Evolutionary conservation across 2,888 invertebrate species (phyloP).

Genomic region (Carpatolechia fugitivella): DNA sequence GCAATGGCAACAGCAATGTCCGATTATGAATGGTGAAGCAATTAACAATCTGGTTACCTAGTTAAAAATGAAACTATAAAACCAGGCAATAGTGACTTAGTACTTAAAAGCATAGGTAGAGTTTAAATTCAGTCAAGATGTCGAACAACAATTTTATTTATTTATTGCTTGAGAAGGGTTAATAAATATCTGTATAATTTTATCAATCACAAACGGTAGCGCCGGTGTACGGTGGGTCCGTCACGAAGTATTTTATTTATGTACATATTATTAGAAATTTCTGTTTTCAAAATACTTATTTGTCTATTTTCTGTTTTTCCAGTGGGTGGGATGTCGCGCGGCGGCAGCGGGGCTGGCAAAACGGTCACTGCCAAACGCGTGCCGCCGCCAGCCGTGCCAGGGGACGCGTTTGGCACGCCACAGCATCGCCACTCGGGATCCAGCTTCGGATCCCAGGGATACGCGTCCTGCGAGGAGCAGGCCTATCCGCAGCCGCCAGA

Average conservation of each 20-base stretch:
- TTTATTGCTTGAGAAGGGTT: no score
- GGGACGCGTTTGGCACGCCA: constrained; percentile 81
- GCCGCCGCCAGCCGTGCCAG: constrained; percentile 92
- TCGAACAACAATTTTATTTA: no score
- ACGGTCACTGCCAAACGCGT: constrained; percentile 94
- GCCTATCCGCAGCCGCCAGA: constrained; percentile 82
- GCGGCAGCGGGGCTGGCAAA: constrained; percentile 82
- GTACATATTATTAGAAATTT: no score
- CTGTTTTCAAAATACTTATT: no score
- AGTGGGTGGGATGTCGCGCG: constrained; percentile 95
- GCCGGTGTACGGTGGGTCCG: no score
- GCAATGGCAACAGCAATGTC: not conserved
- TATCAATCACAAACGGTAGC: no score
- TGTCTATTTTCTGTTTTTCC: constrained; percentile 52
- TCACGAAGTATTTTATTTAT: no score
- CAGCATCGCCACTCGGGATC: constrained; percentile 88
- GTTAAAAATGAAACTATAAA: not conserved
- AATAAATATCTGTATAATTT: no score
- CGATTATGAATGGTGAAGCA: constrained; percentile 7
- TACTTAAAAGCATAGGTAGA: no score
- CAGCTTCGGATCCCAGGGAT: constrained; percentile 87
- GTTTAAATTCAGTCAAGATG: no score
- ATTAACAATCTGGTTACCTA: constrained; percentile 1
- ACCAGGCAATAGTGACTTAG: no score
- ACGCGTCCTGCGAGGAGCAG: constrained; percentile 88